Conservation (phyloP, 2,797 vertebrate species). For the Artibeus jamaicensis region DNA sequence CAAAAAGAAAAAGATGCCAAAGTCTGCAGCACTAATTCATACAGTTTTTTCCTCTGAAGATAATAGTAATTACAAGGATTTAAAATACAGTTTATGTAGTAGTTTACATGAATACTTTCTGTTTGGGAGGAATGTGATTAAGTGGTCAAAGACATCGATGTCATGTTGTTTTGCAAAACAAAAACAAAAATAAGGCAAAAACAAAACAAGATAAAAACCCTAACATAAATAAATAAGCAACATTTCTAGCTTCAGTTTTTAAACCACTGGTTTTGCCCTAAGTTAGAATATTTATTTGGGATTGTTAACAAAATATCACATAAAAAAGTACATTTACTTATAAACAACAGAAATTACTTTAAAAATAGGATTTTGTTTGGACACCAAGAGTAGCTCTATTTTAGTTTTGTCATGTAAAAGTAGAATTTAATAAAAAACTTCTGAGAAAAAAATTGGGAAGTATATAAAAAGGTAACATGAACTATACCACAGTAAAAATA, state of each 20-base stretch:
- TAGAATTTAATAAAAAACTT: not conserved
- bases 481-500: not conserved
- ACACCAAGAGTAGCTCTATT: not conserved
- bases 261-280: not conserved
- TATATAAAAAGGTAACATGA: not conserved
- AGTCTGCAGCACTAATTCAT: not conserved
- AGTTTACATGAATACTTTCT: not conserved
- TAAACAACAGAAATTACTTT: not conserved
- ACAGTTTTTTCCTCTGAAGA: not conserved
- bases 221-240: not conserved
- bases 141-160: not conserved
- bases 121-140: not conserved
- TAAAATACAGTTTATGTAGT: conserved; percentile 26
- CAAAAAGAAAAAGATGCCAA: not conserved
- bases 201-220: not conserved
- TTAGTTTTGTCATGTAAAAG: conserved; percentile 26
- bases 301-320: not conserved
- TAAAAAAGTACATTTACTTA: not conserved
- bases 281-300: not conserved
- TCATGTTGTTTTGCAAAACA: not conserved
- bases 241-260: not conserved
- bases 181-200: not conserved
- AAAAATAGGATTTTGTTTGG: not conserved
- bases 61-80: not conserved
- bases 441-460: not conserved